These are phyloP conservation scores for Sylvia borin DNA, from an alignment of 2,797 vertebrate genomes.

Conservation along the genomic window DNA sequence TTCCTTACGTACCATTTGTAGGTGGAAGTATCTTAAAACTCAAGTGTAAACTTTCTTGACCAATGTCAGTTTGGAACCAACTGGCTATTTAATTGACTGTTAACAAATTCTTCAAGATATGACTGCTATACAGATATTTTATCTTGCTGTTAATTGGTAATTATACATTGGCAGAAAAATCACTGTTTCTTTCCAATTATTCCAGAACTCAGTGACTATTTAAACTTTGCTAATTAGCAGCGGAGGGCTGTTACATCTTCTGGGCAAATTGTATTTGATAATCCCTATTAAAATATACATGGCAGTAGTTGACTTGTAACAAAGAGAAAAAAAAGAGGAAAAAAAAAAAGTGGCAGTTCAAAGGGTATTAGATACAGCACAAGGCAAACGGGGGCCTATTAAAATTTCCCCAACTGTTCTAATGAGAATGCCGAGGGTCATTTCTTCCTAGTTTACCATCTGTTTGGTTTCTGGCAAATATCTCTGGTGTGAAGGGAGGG, in stretches of 20 bases:
- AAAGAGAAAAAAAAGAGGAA: not conserved
- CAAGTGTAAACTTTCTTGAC: conserved; percentile 75
- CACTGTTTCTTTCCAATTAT: conserved; percentile 77
- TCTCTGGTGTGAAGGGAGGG: conserved; percentile 68
- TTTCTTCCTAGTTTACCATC: conserved; percentile 79
- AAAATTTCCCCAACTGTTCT: conserved; percentile 78
- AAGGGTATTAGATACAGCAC: conserved; percentile 76
- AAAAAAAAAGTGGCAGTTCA: conserved; percentile 75
- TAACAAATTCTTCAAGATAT: conserved; percentile 77
- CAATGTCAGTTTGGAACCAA: conserved; percentile 66
- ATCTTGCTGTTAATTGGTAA: conserved; percentile 82
- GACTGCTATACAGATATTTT: conserved; percentile 72
- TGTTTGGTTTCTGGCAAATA: conserved; percentile 79
- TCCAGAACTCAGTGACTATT: conserved; percentile 77
- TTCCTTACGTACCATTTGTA: conserved; percentile 5
- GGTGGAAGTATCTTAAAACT: conserved; percentile 25
- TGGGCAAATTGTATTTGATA: conserved; percentile 80
- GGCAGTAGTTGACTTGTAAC: conserved; percentile 76
- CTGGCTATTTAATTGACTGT: conserved; percentile 77
- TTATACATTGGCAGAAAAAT: conserved; percentile 80
- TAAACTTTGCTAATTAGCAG: conserved; percentile 81
- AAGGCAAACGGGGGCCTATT: conserved; percentile 75
- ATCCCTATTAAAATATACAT: conserved; percentile 81
- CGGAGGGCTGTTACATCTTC: conserved; percentile 72
- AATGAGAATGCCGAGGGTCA: conserved; percentile 81